These are phyloP conservation scores for Tortrix viridana DNA, from an alignment of 2,888 invertebrate species.

Conservation along the genomic window DNA sequence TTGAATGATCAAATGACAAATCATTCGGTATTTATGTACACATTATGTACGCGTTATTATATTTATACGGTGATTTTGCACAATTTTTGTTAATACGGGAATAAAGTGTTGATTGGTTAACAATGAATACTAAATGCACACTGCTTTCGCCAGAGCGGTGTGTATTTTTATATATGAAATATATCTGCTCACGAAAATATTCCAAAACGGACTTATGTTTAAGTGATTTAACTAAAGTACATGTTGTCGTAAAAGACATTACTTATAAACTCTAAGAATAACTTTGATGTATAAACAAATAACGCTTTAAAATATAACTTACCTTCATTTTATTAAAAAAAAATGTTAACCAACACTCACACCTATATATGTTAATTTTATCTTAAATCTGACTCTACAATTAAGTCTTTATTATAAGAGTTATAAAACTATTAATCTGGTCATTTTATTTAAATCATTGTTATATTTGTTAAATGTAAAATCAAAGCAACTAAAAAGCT, in stretches of 20 bases:
- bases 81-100: conserved; percentile 64
- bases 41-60: conserved; percentile 65
- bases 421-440: conserved; percentile 83
- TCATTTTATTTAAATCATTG: conserved; percentile 84
- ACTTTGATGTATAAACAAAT: conserved; percentile 73
- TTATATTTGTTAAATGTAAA: conserved; percentile 80
- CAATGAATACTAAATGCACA: conserved; percentile 34
- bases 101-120: conserved; percentile 50
- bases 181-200: conserved; percentile 60
- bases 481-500: conserved; percentile 78
- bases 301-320: conserved; percentile 81
- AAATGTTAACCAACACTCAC: conserved; percentile 83
- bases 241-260: conserved; percentile 78
- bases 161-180: conserved; percentile 48
- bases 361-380: conserved; percentile 79
- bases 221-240: conserved; percentile 76
- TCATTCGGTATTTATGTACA: conserved; percentile 56
- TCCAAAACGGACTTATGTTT: conserved; percentile 69
- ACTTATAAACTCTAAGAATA: conserved; percentile 75
- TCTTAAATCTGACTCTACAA: conserved; percentile 77
- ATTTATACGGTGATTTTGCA: conserved; percentile 68
- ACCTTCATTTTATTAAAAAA: conserved; percentile 58
- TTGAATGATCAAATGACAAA: conserved; percentile 54
- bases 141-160: conserved; percentile 72
- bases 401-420: conserved; percentile 79